A percentile compares a stretch with the other conserved stretches of the same genome.
Conservation (phyloP, 2,888 invertebrate species). For the Baccha elongata region DNA sequence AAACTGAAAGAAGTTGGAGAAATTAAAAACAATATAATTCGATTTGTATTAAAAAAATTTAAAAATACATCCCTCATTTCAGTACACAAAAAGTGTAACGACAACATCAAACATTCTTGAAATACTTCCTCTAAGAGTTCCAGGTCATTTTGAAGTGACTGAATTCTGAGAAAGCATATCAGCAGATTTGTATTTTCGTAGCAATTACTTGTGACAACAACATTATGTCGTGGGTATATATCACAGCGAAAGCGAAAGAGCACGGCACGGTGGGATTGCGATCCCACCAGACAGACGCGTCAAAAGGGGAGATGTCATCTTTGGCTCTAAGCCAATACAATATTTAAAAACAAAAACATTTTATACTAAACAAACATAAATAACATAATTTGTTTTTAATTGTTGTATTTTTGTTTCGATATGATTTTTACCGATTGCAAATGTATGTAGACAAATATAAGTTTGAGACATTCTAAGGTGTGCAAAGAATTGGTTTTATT, state of each 20-base stretch:
- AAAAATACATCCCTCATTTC: no score
- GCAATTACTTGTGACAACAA: conserved; percentile 68
- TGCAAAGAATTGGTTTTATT: conserved; percentile 65
- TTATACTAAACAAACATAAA: conserved; percentile 62
- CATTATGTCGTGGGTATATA: neutral
- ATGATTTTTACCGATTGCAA: conserved; percentile 29
- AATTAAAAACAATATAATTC: no score
- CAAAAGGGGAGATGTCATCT: conserved; percentile 70
- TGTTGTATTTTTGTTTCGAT: conserved; percentile 35
- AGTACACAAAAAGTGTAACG: no score
- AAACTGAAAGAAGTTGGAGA: no score
- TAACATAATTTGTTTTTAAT: conserved; percentile 68
- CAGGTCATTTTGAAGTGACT: neutral
- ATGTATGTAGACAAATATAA: neutral
- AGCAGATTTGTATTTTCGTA: conserved; percentile 42
- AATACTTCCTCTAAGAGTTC: neutral
- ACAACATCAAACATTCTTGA: no score
- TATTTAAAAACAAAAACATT: conserved; percentile 44
- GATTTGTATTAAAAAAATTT: no score
- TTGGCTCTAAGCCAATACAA: conserved; percentile 57
- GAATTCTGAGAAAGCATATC: neutral
- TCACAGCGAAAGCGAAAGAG: conserved; percentile 44
- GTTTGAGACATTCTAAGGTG: no score
- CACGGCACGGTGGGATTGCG: conserved; percentile 25
- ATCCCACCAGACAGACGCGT: conserved; percentile 32